Base-by-base conservation (phyloP, 2,888 invertebrate genomes). In the Cyaniris semiargus region DNA sequence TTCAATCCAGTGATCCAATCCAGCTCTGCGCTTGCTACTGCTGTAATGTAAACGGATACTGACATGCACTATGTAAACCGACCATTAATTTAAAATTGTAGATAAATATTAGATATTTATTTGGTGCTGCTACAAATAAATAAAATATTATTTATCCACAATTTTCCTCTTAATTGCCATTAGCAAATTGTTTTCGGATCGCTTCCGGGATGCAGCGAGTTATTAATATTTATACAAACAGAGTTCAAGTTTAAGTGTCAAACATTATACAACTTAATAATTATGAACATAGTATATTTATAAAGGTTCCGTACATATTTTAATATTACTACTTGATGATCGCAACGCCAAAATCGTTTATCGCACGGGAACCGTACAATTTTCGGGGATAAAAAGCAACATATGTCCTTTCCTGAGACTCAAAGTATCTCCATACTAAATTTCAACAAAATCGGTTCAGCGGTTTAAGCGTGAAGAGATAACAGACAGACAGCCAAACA, bases 161-260 rank as follows among this genome's bases (percentile, higher is more conserved):
- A 23, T 3, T 66, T 27, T 5, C 23, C 27, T 27, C 27, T 66
- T 5, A 23, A 66, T 23, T 23, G 27, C 23, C 27, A 66, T 23
- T 15, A 4, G 15, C 60, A 66, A 66, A 66, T 66, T 66, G 27
- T 66, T 8, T 13, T 23, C 60, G 15, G 27, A 66, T 66, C 66
- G 66, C 27, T 66, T 66, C 66, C 66, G 27, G 66, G 27, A 66
- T 66, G 10, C 27, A 13, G 27, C 23, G 27, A 66, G 13, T 66
- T n/a, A 60, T 13, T 66, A 66, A 66, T 66, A 27, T 27, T 66
- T 27, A 66, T 60, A 66, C 66, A 66, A 66, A 27, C 66, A 66
- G 27, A 27, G 66, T 66, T 66, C 66, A 66, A 66, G 66, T n/a
- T 66, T 13, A 66, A 13, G 15, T 21, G 15, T 66, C 27, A 66